These are phyloP conservation scores for Andrena flavipes DNA, from an alignment of 2,888 invertebrate genomes.

Conservation along the genomic window DNA sequence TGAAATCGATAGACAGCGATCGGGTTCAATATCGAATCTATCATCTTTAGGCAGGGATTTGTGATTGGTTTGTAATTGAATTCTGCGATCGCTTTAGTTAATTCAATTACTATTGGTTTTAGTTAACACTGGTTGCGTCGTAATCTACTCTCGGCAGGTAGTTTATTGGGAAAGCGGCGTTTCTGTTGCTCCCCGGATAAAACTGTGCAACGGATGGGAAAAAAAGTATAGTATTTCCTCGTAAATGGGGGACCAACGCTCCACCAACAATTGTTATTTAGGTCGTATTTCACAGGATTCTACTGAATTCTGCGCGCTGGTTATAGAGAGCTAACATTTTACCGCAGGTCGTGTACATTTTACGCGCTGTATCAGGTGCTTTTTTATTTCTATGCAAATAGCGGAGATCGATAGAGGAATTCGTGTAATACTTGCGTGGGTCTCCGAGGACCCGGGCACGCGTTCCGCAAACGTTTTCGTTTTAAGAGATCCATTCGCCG, in stretches of 20 bases:
- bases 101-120: neutral
- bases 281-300: neutral
- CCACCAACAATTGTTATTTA: neutral
- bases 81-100: constrained; percentile 7
- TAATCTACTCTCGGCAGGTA: neutral
- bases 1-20: neutral
- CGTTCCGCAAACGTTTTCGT: constrained; percentile 22
- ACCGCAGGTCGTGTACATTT: neutral
- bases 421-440: neutral
- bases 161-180: neutral
- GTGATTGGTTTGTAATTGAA: constrained; percentile 24
- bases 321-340: neutral
- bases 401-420: constrained; percentile 13
- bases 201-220: neutral
- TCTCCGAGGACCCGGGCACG: too few relatives aligned
- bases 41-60: neutral
- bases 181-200: neutral
- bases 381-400: constrained; percentile 23
- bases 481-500: constrained; percentile 30
- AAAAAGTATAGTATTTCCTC: neutral
- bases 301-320: neutral
- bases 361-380: too few relatives aligned
- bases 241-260: neutral
- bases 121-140: neutral
- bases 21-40: neutral